These are phyloP conservation scores for Umimayanthus kanabou DNA, from an alignment of 92 coral and sea anemone genomes.

Conservation along the genomic window DNA sequence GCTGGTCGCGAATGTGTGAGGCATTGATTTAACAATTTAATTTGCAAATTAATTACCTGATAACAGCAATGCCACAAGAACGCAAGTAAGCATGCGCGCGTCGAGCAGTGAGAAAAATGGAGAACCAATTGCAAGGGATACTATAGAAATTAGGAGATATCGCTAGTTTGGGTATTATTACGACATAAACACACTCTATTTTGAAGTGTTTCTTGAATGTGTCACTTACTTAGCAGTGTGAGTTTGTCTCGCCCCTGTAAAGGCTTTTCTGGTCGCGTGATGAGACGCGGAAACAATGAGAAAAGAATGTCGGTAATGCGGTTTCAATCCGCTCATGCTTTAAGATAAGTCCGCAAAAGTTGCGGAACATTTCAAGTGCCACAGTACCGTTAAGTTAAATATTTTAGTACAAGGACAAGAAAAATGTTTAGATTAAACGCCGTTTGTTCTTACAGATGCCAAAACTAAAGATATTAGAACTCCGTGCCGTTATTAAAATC, in stretches of 20 bases:
- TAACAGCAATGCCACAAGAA: no score
- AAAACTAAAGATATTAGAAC: not conserved
- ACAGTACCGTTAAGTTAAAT: not conserved
- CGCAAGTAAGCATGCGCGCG: not conserved
- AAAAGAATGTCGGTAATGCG: conserved; percentile 20
- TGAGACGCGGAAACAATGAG: conserved; percentile 2
- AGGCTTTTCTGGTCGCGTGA: conserved; percentile 5
- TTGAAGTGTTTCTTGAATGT: not conserved
- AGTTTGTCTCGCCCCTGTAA: not conserved
- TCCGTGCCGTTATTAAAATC: not conserved
- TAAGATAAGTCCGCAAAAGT: conserved; percentile 10
- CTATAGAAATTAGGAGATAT: not conserved
- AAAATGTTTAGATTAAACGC: not conserved
- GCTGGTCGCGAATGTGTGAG: no score
- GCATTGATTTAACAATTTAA: no score
- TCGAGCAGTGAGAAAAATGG: not conserved
- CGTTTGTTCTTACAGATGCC: not conserved
- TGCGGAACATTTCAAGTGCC: no score
- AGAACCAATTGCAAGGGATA: not conserved
- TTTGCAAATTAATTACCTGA: no score
- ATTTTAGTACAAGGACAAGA: not conserved
- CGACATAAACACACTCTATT: not conserved
- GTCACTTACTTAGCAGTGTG: not conserved
- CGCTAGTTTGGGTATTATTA: not conserved
- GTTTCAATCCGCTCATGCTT: not conserved